Percentiles rank a stretch among this genome's conserved stretches.
Conservation (phyloP, 1,140 invertebrate species). For the Delia radicum region DNA sequence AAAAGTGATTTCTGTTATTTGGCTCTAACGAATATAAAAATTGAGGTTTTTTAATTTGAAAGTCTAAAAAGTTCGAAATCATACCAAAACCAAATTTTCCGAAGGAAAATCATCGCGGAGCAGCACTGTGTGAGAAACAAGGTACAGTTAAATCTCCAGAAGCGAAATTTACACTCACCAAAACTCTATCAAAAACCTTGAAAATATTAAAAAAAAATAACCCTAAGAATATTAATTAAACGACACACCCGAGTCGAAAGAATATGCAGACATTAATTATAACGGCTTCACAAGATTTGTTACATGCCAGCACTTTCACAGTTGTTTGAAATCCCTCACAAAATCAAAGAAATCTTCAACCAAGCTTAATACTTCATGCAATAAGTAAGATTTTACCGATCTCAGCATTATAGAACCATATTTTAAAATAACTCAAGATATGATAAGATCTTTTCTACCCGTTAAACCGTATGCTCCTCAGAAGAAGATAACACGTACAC, state of each 20-base stretch:
- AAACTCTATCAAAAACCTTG: constrained; percentile 8
- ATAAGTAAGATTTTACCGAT: not conserved
- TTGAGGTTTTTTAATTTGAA: too few relatives aligned
- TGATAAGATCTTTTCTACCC: constrained; percentile 36
- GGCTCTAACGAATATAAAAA: too few relatives aligned
- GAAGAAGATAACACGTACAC: constrained; percentile 48
- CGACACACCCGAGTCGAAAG: not conserved
- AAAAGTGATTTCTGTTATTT: too few relatives aligned
- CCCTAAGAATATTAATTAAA: not conserved
- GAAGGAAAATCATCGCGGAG: constrained; percentile 41
- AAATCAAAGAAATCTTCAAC: constrained; percentile 44
- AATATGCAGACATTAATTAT: constrained; percentile 6
- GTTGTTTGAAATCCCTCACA: constrained; percentile 42
- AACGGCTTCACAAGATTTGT: not conserved
- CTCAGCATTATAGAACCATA: constrained; percentile 3
- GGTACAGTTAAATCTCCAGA: constrained; percentile 47
- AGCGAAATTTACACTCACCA: constrained; percentile 36
- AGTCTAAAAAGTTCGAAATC: too few relatives aligned
- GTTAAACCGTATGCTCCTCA: constrained; percentile 46
- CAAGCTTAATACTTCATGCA: constrained; percentile 34
- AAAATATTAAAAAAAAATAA: not conserved
- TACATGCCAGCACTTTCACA: constrained; percentile 46
- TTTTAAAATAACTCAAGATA: constrained; percentile 40
- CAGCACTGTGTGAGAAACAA: constrained; percentile 42
- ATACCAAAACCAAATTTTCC: constrained; percentile 39